Base-by-base conservation (phyloP, 2,888 invertebrate species). In the Melinopterus prodromus region DNA sequence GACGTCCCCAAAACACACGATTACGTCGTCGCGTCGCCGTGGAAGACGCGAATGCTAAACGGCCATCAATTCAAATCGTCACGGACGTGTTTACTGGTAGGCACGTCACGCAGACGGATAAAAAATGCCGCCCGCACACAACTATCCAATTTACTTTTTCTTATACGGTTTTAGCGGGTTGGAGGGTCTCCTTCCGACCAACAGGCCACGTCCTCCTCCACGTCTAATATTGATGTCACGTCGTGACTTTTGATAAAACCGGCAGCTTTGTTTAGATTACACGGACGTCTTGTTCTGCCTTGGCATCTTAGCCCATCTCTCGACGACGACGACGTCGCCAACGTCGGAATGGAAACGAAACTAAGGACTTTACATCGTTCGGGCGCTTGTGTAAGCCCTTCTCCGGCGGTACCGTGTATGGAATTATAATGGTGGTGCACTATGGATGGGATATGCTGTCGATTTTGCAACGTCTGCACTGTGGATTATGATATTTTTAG, bases 91-190 rank as follows among this genome's bases (percentile, higher is more conserved):
- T 77, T 77, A 36, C 77, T 14, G 16, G 71, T 71, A 36, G 35
- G 16, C 35, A 26, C 71, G 26, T 38, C 16, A 26, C 77, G 53
- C 7, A 7, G 15, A 7, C 53, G 53, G 26, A 79, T 78, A 78
- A 76, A 75, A 75, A 78, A 78, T 78, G 70, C 78, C 37, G n/a
- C 37, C 53, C 53, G 37, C 26, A 69, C 76, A 38, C 70, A 76
- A 79, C 76, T 76, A 79, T 79, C 76, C 79, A 76, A 70, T 79
- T 79, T 76, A 70, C 70, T 76, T 78, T 71, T 78, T 71, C 71
- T 15, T 53, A 9, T 53, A 7, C 53, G 53, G 53, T 53, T 53
- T 53, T 53, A 53, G 53, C 53, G 26, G 26, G 53, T 53, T 53
- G 53, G 53, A 36, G 36, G 74, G 74, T 74, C 36, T 35, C 12